Evolutionary conservation across 35 echinoderm and acorn worm species (phyloP).

Genomic region (Apostichopus japonicus): DNA sequence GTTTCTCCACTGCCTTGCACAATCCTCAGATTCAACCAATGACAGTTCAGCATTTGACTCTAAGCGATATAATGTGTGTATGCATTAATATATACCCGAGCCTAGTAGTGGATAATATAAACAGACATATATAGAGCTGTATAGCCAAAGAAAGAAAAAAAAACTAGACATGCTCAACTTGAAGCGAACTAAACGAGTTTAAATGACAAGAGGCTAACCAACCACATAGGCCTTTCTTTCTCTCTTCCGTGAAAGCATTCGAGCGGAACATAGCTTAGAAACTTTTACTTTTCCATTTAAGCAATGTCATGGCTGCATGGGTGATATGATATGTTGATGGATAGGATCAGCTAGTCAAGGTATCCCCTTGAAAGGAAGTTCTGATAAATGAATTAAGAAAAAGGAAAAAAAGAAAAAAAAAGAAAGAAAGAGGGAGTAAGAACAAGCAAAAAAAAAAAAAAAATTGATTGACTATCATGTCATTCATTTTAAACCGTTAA

Average conservation of each 20-base stretch:
- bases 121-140: neutral
- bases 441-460: neutral
- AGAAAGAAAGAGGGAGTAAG: neutral
- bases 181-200: conserved; percentile 7
- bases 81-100: neutral
- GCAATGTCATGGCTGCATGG: neutral
- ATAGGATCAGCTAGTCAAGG: conserved; percentile 14
- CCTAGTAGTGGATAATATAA: neutral
- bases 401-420: neutral
- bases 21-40: neutral
- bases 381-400: conserved; percentile 40
- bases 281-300: conserved; percentile 43
- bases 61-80: neutral
- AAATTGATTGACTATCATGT: conserved; percentile 53
- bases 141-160: neutral
- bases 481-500: conserved; percentile 52
- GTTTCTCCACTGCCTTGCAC: neutral
- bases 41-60: neutral
- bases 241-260: conserved; percentile 25
- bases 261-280: neutral
- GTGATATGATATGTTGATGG: neutral
- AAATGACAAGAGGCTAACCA: neutral
- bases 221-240: neutral
- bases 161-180: neutral
- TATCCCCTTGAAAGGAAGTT: neutral